These are phyloP conservation scores for Melipona bicolor DNA, from an alignment of 2,888 invertebrate species.

Conservation along the genomic window DNA sequence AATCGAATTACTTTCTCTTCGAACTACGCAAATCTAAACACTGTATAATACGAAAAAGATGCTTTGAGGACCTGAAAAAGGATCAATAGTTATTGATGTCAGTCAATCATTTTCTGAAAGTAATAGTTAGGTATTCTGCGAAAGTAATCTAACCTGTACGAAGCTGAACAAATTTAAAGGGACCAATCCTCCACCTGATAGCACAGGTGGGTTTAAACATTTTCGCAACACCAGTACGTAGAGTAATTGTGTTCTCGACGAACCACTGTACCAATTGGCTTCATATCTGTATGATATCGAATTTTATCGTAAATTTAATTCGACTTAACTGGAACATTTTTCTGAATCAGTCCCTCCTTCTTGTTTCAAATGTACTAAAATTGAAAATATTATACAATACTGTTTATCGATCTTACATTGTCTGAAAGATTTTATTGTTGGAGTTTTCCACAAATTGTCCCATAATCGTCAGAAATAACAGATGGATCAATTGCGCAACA, in stretches of 20 bases:
- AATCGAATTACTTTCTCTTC: neutral
- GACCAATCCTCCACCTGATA: conserved; percentile 6
- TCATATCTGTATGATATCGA: neutral
- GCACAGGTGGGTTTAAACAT: neutral
- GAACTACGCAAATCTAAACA: neutral
- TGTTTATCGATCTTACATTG: conserved; percentile 12
- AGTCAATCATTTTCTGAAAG: no score
- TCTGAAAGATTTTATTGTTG: neutral
- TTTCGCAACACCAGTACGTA: neutral
- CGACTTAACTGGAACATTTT: neutral
- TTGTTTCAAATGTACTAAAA: no score
- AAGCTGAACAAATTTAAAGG: conserved; percentile 8
- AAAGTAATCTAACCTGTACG: neutral
- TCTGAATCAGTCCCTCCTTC: no score
- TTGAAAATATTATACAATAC: no score
- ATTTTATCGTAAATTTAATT: neutral
- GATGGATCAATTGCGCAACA: conserved; percentile 2
- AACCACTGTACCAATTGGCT: neutral
- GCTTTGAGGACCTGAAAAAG: conserved; percentile 12
- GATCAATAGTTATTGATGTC: neutral
- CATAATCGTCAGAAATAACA: conserved; percentile 14
- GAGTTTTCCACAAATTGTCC: conserved; percentile 16
- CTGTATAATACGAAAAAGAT: conserved; percentile 12
- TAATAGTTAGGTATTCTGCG: neutral
- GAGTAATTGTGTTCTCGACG: neutral